These are phyloP conservation scores for Hipposideros larvatus DNA, from an alignment of 2,797 vertebrate species.

Conservation along the genomic window DNA sequence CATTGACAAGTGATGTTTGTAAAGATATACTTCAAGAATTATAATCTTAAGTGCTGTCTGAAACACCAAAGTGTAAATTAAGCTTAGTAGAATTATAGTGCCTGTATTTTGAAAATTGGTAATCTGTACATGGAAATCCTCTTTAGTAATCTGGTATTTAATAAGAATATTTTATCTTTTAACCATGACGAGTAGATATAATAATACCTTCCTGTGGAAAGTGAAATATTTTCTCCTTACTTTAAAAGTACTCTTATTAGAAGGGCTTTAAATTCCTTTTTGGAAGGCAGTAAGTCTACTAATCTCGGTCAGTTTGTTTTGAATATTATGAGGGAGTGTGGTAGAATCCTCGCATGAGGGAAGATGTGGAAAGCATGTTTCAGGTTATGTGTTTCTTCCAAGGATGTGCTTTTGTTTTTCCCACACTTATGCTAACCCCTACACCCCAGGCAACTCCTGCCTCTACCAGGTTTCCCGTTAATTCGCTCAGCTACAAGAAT, in stretches of 20 bases:
- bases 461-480: not conserved
- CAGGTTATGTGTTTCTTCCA: not conserved
- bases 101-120: constrained; percentile 13
- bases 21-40: not conserved
- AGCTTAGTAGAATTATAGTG: constrained; percentile 1
- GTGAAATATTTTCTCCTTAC: not conserved
- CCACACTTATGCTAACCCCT: not conserved
- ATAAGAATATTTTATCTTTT: constrained; percentile 50
- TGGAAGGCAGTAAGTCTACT: not conserved
- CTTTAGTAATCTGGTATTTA: not conserved
- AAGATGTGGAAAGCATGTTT: not conserved
- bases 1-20: not conserved
- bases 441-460: not conserved
- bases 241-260: not conserved
- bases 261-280: not conserved
- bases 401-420: not conserved
- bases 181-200: not conserved
- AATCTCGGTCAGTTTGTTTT: not conserved
- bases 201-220: not conserved
- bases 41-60: not conserved
- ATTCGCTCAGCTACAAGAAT: not conserved
- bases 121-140: not conserved
- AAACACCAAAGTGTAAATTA: constrained; percentile 50
- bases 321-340: not conserved
- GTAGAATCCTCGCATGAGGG: not conserved